Base-by-base conservation (phyloP, 2,113 vertebrate genomes). In the Chaenocephalus aceratus region DNA sequence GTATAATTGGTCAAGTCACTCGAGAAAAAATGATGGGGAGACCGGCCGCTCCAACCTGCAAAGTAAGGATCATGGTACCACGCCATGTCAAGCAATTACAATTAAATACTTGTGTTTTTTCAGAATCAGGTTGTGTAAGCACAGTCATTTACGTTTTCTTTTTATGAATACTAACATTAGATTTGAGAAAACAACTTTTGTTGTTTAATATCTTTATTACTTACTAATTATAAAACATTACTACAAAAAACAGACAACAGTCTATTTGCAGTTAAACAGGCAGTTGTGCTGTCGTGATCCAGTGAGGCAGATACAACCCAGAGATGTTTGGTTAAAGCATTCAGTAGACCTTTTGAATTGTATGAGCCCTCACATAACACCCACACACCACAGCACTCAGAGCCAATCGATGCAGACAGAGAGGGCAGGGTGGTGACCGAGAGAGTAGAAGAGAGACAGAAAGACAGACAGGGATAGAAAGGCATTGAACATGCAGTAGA, bases 401-500 rank as follows among this genome's bases (percentile, higher is more conserved):
- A 66, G 73, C 71, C 77, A 84, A 88, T 89, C 68, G 51, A 87
- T 78, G 69, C 49, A 73, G 62, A 73, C 61, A 54, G 66, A 77
- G 41, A 76, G 61, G 71, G 76, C 44, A 44, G 46, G 16, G 46
- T 45, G 34, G 53, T 36, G 58, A 77, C 71, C 16, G 67, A 70
- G 76, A 79, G 74, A 57, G 69, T 26, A 48, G 75, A 44, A 74
- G 66, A 70, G 61, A 80, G 52, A 65, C 48, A 72, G 46, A 70
- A 48, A 73, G 34, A 54, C 45, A 34, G 18, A 72, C 26, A 44
- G 62, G 68, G 71, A 73, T 63, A 79, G 77, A 63, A 60, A 46
- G 56, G 71, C 79, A 85, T 74, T 56, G 83, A 88, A 89, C 77
- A 72, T 85, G 84, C 85, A 88, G 89, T 82, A 85, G 86, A 89